These are phyloP conservation scores for Heloderma charlesbogerti DNA, from an alignment of 2,113 vertebrate species.

Conservation along the genomic window DNA sequence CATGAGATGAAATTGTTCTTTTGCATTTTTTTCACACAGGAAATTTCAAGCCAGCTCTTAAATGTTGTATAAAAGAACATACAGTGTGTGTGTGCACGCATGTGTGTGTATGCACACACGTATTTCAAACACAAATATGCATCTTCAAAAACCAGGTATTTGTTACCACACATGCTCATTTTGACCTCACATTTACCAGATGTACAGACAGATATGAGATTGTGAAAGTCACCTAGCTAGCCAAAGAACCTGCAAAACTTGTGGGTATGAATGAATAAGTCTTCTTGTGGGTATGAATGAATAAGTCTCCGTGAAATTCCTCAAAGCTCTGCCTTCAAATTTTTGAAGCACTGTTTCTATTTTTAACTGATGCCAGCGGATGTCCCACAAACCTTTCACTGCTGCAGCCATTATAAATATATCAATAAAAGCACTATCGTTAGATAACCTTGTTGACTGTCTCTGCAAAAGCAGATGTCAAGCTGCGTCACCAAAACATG, in stretches of 20 bases:
- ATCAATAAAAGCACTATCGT: constrained; percentile 50
- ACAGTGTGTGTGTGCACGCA: not conserved
- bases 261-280: constrained; percentile 33
- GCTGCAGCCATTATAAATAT: constrained; percentile 29
- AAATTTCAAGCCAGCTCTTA: constrained; percentile 29
- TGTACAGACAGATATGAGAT: constrained; percentile 16
- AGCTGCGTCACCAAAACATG: accelerated
- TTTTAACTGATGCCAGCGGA: constrained; percentile 54
- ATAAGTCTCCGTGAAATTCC: constrained; percentile 26
- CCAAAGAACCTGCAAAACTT: constrained; percentile 19
- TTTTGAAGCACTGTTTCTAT: not conserved
- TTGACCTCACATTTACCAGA: not conserved
- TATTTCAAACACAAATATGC: accelerated
- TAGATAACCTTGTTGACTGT: constrained; percentile 51
- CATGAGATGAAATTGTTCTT: constrained; percentile 31
- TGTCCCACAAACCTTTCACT: constrained; percentile 36
- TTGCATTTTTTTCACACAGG: not conserved
- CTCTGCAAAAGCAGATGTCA: constrained; percentile 34
- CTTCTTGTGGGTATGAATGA: constrained; percentile 27
- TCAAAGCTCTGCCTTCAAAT: constrained; percentile 12
- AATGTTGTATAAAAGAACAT: not conserved
- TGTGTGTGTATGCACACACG: no score
- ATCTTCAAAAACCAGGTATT: not conserved
- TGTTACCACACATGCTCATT: not conserved
- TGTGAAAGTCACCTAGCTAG: not conserved